Percentiles rank a stretch among this genome's conserved stretches.
Conservation (phyloP, 2,888 invertebrate species). For the Hecatera dysodea region DNA sequence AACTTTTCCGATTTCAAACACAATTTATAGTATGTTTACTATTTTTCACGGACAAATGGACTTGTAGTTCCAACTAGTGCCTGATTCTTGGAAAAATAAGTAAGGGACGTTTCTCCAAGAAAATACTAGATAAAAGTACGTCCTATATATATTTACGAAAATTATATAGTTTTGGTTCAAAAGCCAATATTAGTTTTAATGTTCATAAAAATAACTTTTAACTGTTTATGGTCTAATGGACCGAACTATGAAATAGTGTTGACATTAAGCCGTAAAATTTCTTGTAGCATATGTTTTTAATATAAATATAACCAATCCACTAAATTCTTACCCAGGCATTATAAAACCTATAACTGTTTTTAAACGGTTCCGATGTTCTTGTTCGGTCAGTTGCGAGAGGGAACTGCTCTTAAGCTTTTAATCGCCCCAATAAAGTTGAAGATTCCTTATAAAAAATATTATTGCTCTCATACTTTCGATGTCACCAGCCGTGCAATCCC, state of each 20-base stretch:
- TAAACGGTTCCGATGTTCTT: slow-evolving; percentile 53
- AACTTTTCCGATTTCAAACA: not conserved
- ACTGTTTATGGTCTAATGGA: no score
- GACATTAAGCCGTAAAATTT: no score
- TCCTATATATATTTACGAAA: not conserved
- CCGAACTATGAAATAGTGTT: no score
- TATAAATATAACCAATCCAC: no score
- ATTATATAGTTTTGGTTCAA: not conserved
- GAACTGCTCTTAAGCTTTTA: slow-evolving; percentile 72
- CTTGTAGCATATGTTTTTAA: no score
- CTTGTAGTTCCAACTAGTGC: not conserved
- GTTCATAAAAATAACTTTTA: no score
- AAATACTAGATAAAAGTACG: not conserved
- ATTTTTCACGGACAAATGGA: slow-evolving; percentile 1
- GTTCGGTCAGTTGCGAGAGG: slow-evolving; percentile 44
- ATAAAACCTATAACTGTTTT: slow-evolving; percentile 43
- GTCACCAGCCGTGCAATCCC: slow-evolving; percentile 43
- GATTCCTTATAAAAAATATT: slow-evolving; percentile 76
- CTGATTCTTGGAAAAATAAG: not conserved
- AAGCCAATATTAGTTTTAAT: no score
- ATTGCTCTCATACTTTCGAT: slow-evolving; percentile 59
- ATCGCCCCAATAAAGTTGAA: slow-evolving; percentile 77
- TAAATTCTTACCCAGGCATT: not conserved
- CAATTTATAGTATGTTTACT: not conserved
- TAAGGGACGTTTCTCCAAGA: not conserved